A percentile compares a stretch with the other conserved stretches of the same genome.
phyloP scores from a whole-genome alignment of 37 sponge, comb jelly and placozoan species.

The Tethya wilhelma region DNA sequence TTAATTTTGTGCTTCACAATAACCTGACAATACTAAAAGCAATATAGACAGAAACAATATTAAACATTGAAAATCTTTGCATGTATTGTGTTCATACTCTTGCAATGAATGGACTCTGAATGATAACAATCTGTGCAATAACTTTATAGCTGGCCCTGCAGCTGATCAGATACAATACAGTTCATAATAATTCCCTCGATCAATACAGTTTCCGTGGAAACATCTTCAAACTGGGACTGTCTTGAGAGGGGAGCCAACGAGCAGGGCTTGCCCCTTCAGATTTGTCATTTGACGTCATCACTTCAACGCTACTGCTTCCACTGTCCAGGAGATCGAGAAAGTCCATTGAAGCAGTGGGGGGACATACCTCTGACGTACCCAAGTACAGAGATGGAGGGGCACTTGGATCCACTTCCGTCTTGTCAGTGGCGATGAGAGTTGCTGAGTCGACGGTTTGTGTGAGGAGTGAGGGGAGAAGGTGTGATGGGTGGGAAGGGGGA shows the following conservation, averaged over 20 bases:
- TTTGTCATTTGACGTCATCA: neutral
- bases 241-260: no score
- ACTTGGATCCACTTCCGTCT: conserved; percentile 16
- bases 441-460: neutral
- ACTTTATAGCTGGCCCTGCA: no score
- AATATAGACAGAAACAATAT: no score
- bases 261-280: neutral
- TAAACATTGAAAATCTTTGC: no score
- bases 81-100: no score
- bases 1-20: no score
- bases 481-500: conserved; percentile 11
- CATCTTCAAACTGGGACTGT: conserved; percentile 20
- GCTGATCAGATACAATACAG: neutral
- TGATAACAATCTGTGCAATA: no score
- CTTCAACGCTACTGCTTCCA: neutral
- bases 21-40: no score
- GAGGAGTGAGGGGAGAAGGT: neutral
- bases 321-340: conserved; percentile 29
- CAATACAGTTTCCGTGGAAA: conserved; percentile 42
- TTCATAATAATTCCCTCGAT: neutral
- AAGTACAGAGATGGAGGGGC: neutral
- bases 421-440: neutral
- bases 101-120: no score
- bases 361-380: neutral
- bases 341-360: neutral